Conservation (phyloP, 64 coral and sea anemone species). For the Pachyseris speciosa region DNA sequence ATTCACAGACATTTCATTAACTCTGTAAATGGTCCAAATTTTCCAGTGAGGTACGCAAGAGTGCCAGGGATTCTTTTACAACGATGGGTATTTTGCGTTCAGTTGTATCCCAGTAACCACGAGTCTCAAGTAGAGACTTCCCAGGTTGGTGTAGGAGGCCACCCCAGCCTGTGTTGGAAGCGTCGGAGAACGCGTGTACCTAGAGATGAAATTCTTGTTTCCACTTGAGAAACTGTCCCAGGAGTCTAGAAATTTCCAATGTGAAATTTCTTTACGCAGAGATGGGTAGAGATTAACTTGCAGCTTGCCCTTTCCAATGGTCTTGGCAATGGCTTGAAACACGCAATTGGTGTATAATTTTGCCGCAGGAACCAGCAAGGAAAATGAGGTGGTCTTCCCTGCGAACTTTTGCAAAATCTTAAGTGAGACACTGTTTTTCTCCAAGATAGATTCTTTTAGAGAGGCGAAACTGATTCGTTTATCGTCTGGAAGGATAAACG, state of each 20-base stretch:
- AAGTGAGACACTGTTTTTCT: neutral
- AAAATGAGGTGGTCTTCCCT: slow-evolving; percentile 44
- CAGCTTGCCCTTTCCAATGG: neutral
- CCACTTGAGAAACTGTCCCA: neutral
- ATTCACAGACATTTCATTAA: no score
- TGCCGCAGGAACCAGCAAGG: neutral
- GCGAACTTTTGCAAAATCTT: slow-evolving; percentile 30
- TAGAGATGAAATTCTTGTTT: neutral
- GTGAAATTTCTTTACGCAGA: neutral
- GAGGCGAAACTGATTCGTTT: slow-evolving; percentile 8
- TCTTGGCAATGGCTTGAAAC: neutral
- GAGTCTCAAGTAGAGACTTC: neutral
- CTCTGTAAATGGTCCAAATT: no score
- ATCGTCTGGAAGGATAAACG: slow-evolving; percentile 28
- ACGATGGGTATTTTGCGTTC: neutral
- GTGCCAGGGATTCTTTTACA: neutral
- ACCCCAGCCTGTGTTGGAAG: slow-evolving; percentile 1
- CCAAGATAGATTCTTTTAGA: neutral
- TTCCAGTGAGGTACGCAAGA: neutral
- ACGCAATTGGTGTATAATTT: neutral
- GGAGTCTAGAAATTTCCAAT: neutral
- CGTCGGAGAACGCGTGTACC: no score
- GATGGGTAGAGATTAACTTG: neutral
- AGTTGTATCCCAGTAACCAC: slow-evolving; percentile 7
- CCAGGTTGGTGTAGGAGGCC: no score